Evolutionary conservation across 2,113 vertebrate species (phyloP).

Genomic region (Trematomus loennbergii): DNA sequence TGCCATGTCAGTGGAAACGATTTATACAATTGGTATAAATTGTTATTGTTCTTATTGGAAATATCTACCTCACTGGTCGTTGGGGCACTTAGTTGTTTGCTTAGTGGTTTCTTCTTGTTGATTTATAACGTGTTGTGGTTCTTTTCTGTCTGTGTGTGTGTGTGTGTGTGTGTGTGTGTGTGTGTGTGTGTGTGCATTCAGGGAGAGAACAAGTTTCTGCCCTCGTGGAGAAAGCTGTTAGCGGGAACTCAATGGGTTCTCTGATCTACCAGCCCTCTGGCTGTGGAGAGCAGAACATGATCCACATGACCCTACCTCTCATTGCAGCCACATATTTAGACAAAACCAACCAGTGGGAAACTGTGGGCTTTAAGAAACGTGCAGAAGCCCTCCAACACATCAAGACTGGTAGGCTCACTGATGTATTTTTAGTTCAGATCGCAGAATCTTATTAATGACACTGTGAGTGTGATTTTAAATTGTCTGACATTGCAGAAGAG

Average conservation of each 20-base stretch:
- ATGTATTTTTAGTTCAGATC: neutral
- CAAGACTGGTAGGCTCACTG: slow-evolving; percentile 55
- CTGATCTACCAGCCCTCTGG: slow-evolving; percentile 64
- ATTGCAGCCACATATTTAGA: slow-evolving; percentile 82
- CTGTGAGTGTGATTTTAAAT: neutral
- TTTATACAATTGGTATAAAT: neutral
- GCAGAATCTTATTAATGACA: neutral
- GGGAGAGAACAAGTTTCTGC: slow-evolving; percentile 33
- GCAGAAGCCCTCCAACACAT: slow-evolving; percentile 66
- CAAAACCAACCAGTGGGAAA: slow-evolving; percentile 79
- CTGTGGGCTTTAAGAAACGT: slow-evolving; percentile 66
- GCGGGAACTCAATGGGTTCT: slow-evolving; percentile 35
- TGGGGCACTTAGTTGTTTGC: neutral
- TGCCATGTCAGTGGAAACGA: neutral
- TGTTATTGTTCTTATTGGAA: neutral
- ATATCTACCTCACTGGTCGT: neutral
- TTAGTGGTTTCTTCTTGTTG: neutral
- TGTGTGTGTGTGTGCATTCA: too few relatives aligned
- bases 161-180: too few relatives aligned
- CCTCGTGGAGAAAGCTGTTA: slow-evolving; percentile 67
- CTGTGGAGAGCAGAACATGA: slow-evolving; percentile 81
- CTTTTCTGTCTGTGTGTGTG: neutral
- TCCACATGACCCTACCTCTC: slow-evolving; percentile 65
- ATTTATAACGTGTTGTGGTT: neutral
- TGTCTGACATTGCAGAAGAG: neutral